phyloP scores from a whole-genome alignment of 1,140 invertebrate genomes.

The Drosophila nannoptera region DNA sequence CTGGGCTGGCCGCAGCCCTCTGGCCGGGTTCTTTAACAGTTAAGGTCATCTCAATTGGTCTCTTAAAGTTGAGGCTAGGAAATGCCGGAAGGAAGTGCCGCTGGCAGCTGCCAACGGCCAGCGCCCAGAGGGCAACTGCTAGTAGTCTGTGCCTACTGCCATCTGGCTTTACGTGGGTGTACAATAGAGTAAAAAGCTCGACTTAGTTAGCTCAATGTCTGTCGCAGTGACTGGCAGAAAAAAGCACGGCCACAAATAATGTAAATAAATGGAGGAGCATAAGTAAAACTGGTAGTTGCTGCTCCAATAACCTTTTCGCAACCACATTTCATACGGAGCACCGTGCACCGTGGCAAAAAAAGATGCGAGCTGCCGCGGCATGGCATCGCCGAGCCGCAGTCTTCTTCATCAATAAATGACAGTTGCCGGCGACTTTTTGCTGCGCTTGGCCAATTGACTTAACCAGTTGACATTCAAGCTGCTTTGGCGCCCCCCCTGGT shows the following conservation, averaged over 20 bases:
- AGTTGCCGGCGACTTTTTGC: conserved; percentile 67
- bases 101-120: conserved; percentile 19
- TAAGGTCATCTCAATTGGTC: conserved; percentile 54
- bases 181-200: conserved; percentile 24
- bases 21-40: conserved; percentile 52
- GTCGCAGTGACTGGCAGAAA: conserved; percentile 10
- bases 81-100: conserved; percentile 73
- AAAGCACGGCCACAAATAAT: conserved; percentile 4
- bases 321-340: conserved; percentile 33
- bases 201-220: conserved; percentile 46
- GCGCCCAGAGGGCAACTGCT: neutral
- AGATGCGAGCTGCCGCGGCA: conserved; percentile 3
- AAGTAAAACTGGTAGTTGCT: conserved; percentile 32
- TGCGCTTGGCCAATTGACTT: conserved; percentile 33
- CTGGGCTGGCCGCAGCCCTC: conserved; percentile 42
- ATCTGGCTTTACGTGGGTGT: conserved; percentile 8
- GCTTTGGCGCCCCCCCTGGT: conserved; percentile 14
- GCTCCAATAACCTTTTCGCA: conserved; percentile 70
- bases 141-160: conserved; percentile 32
- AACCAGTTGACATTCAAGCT: conserved; percentile 69
- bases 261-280: conserved; percentile 10
- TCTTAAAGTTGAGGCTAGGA: conserved; percentile 28
- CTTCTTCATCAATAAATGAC: conserved; percentile 72
- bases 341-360: conserved; percentile 16
- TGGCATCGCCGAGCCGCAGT: conserved; percentile 28